These are phyloP conservation scores for Gambusia holbrooki DNA, from an alignment of 2,113 vertebrate species.

Conservation along the genomic window DNA sequence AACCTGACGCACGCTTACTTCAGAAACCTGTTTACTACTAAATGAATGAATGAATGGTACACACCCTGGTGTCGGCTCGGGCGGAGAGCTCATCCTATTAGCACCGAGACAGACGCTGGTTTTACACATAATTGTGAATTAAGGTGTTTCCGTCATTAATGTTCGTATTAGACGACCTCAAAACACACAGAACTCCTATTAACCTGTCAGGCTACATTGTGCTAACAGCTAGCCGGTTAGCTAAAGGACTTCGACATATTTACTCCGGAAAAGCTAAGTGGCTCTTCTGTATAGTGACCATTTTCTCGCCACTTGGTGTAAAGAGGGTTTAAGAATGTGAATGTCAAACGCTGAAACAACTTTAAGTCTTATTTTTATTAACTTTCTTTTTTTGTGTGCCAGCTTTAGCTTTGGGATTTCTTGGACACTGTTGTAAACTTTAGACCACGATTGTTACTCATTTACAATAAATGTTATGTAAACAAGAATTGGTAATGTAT, in stretches of 20 bases:
- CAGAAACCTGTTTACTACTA: background rate
- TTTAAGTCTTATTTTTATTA: too few species aligned
- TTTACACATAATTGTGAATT: background rate
- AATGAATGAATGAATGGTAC: constrained; percentile 72
- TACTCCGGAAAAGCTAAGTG: background rate
- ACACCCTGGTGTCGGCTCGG: background rate
- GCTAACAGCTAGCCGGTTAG: constrained; percentile 47
- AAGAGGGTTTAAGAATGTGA: too few species aligned
- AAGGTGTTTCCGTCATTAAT: background rate
- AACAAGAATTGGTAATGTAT: too few species aligned
- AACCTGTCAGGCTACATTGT: constrained; percentile 11
- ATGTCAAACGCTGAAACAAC: too few species aligned
- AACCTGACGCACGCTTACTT: background rate
- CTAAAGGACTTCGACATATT: background rate
- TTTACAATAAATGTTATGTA: background rate
- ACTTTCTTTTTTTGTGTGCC: too few species aligned
- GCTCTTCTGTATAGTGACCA: too few species aligned
- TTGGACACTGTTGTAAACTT: background rate
- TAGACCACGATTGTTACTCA: background rate
- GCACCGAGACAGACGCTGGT: background rate
- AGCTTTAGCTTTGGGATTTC: too few species aligned
- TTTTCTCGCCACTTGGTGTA: too few species aligned
- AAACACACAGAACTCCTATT: background rate
- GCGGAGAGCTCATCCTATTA: background rate
- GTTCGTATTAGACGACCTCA: background rate